These are phyloP conservation scores for Volucella zonaria DNA, from an alignment of 2,888 invertebrate species.

Conservation along the genomic window DNA sequence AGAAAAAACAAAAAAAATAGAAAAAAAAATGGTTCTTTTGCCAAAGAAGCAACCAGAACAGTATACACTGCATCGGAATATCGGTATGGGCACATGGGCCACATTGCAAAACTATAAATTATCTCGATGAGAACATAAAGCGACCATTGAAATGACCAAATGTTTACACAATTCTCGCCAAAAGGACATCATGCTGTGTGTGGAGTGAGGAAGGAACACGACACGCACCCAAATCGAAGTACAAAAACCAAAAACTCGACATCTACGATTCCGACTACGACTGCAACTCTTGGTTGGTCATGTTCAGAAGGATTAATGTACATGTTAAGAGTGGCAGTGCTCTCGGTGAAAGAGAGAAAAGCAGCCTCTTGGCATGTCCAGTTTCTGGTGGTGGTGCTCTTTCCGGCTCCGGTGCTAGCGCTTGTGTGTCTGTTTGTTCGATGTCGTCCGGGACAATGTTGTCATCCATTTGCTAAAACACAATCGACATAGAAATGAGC, in stretches of 20 bases:
- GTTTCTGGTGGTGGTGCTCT: constrained; percentile 15
- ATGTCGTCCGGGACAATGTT: constrained; percentile 65
- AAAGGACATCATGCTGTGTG: constrained; percentile 73
- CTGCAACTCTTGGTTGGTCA: constrained; percentile 59
- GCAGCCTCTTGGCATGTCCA: constrained; percentile 18
- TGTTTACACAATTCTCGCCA: constrained; percentile 75
- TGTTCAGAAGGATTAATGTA: constrained; percentile 74
- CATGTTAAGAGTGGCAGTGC: constrained; percentile 71
- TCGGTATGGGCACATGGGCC: not conserved
- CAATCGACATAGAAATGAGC: constrained; percentile 65
- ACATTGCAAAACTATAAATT: constrained; percentile 74
- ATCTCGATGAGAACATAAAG: constrained; percentile 75
- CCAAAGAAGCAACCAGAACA: constrained; percentile 50
- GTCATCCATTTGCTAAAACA: constrained; percentile 74
- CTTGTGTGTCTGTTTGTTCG: constrained; percentile 44
- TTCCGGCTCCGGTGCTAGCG: constrained; percentile 26
- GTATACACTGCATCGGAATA: constrained; percentile 54
- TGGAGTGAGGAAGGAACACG: constrained; percentile 71
- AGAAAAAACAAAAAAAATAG: constrained; percentile 6
- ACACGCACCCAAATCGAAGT: constrained; percentile 73
- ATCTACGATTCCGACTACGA: constrained; percentile 51
- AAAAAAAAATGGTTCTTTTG: constrained; percentile 6
- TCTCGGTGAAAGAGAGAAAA: constrained; percentile 42
- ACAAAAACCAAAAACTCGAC: constrained; percentile 25
- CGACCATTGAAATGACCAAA: constrained; percentile 76